Evolutionary conservation across 2,797 vertebrate species (phyloP).

Genomic region (Trachurus trachurus): DNA sequence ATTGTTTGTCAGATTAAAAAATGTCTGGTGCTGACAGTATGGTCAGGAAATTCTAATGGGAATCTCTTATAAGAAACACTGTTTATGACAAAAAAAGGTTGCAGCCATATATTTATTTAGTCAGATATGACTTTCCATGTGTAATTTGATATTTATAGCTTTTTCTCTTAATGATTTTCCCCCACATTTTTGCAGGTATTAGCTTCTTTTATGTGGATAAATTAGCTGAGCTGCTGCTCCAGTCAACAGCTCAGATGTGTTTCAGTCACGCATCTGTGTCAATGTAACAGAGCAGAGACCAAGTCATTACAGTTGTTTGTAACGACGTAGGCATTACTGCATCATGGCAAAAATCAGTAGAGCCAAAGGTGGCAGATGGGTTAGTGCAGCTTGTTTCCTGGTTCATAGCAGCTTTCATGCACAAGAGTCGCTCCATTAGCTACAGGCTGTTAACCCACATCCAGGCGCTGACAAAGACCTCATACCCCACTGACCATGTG

Average conservation of each 20-base stretch:
- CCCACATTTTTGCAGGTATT: background rate
- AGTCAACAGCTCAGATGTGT: background rate
- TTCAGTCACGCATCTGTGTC: background rate
- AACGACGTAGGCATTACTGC: background rate
- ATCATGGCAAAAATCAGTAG: background rate
- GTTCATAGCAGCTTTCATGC: constrained; percentile 27
- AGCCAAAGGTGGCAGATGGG: background rate
- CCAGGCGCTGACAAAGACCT: background rate
- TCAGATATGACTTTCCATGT: no score
- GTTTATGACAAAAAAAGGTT: no score
- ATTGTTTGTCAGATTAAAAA: no score
- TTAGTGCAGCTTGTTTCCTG: constrained; percentile 50
- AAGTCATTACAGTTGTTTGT: background rate
- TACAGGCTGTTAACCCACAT: constrained; percentile 16
- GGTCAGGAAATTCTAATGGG: no score
- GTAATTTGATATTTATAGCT: no score
- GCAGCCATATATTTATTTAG: no score
- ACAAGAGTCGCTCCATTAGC: constrained; percentile 4
- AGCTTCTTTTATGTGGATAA: background rate
- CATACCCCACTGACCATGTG: background rate
- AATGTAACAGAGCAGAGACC: background rate
- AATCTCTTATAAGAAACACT: no score
- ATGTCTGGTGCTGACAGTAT: no score
- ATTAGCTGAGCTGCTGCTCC: background rate
- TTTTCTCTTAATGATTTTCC: no score